These are phyloP conservation scores for Tupaia tana DNA, from an alignment of 2,113 vertebrate species.

Conservation along the genomic window DNA sequence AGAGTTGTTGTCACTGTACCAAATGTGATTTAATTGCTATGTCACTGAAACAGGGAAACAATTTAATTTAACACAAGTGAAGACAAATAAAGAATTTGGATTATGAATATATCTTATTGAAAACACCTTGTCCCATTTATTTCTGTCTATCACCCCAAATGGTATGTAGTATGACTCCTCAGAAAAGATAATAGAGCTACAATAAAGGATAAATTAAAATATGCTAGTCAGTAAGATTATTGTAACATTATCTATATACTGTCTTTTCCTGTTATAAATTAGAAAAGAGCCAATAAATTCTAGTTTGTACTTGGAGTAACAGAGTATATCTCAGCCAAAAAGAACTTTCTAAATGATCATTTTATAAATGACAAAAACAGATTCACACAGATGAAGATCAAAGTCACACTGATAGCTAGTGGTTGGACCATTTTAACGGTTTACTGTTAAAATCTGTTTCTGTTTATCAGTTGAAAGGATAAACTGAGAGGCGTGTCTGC, in stretches of 20 bases:
- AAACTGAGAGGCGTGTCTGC: background rate
- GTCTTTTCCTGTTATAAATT: background rate
- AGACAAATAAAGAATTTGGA: constrained; percentile 5
- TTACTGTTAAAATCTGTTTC: constrained; percentile 12
- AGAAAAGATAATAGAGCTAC: background rate
- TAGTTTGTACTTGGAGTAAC: background rate
- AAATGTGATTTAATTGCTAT: constrained; percentile 43
- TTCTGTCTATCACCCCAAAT: background rate
- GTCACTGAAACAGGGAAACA: constrained; percentile 35
- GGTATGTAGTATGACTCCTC: background rate
- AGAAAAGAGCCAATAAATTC: background rate
- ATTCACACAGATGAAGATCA: background rate
- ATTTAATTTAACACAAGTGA: constrained; percentile 40
- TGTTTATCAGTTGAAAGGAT: background rate
- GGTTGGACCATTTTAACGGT: background rate
- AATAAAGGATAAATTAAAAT: background rate
- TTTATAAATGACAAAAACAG: background rate
- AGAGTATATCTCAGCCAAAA: constrained; percentile 34
- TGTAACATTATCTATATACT: background rate
- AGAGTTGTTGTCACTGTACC: background rate
- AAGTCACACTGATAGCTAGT: background rate
- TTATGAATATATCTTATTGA: background rate
- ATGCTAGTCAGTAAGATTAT: background rate
- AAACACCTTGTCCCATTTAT: background rate
- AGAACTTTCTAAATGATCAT: background rate